Evolutionary conservation across 1,140 invertebrate genomes (phyloP), one percentile per base, ranked within the genome.

Genomic region (Lethrus apterus): DNA sequence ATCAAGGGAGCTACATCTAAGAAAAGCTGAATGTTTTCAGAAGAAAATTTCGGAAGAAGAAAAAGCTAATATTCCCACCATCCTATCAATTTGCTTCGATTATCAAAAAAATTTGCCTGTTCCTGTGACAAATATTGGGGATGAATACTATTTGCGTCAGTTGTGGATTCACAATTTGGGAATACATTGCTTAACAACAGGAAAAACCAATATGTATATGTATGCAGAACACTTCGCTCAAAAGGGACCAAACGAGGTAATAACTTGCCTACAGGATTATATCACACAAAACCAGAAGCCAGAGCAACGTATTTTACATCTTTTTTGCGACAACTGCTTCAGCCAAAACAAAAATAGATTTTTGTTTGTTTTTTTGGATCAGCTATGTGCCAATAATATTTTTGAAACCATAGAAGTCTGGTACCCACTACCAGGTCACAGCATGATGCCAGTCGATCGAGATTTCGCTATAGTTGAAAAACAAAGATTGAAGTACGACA

Each of bases 271-370:
- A 26, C 8, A 46, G 20, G 44, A 30, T 30, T 46, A 38, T 40
- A 36, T 15, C 19, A 2, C 10, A 3, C 17, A 40, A 4, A 38
- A 38, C 15, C 29, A 47, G 23, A 26, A 13, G 14, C 29, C n/a
- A 23, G 19, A n/a, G 4, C 44, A 38, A 14, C 14, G 13, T 13
- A 29, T 26, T 21, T 29, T 21, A 13, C 2, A 38, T 17, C 8
- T 29, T 44, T 51, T n/a, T 29, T 48, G 46, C 34, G 43, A 48
- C 35, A 42, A 41, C 23, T 45, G 42, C 9, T 46, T 40, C n/a
- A 49, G 43, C 14, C 35, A 47, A 41, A 47, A 47, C 29, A 40
- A 41, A 30, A 47, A 47, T 29, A 23, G 35, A 35, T 41, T n/a
- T 29, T 47, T 47, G 14, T 40, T 40, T 46, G 32, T 11, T 8